Base-by-base conservation (phyloP, 1,140 invertebrate genomes). In the Drosophila quadrilineata region DNA sequence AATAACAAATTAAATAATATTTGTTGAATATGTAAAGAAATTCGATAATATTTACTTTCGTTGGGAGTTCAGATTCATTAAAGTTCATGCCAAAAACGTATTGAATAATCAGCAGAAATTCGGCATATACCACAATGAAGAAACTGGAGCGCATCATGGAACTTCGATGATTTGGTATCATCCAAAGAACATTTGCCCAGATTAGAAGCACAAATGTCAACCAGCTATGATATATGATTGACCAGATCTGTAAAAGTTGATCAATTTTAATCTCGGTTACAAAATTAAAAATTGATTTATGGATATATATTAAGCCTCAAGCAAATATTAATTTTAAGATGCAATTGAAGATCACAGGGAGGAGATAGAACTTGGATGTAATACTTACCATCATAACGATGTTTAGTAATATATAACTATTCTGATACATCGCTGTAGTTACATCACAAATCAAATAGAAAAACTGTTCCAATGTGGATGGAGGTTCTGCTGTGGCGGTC, bases 211-310 rank as follows among this genome's bases (percentile, higher is more conserved):
- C 94, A 88, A 99, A 98, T 0, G 98, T 98, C 41, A 99, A 91
- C 96, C 98, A 99, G 85, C 97, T 98, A 90, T 99, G 97, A 90
- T 97, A 99, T 63, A 98, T 97, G 87, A 99, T 98, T 88, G 97
- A 98, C 98, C 98, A 99, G 0, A 96, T 95, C 97, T 75, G 43
- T 6, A 72, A 80, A 21, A 21, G 6, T 24, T 24, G 24, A 24
- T 24, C 35, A 38, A 14, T 38, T 38, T 38, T 14, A 6, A n/a
- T n/a, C n/a, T n/a, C n/a, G n/a, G n/a, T n/a, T n/a, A n/a, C n/a
- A n/a, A n/a, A n/a, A n/a, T n/a, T n/a, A n/a, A n/a, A 14, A 50
- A 24, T 46, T 19, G 28, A 21, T n/a, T n/a, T n/a, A 19, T 19
- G 4, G 2, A 33, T 2, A 33, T 24, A 19, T 17, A 28, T 12